A percentile compares a stretch with the other conserved stretches of the same genome.
Conservation (phyloP, 2,888 invertebrate genomes). For the Ferdinandea cuprea region DNA sequence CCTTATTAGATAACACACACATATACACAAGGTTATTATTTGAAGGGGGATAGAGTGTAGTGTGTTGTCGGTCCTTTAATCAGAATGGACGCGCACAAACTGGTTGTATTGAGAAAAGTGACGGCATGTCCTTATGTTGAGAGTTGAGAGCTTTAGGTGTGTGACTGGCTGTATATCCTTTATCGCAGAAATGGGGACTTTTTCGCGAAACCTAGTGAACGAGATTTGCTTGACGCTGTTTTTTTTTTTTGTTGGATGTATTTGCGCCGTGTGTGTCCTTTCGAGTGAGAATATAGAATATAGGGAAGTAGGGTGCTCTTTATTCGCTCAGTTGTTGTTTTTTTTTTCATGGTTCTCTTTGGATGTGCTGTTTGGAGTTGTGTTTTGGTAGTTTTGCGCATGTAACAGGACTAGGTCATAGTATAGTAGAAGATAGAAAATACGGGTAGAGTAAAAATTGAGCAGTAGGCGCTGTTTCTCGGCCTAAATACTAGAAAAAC, state of each 20-base stretch:
- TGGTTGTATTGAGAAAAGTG: conserved; percentile 73
- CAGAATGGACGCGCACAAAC: conserved; percentile 78
- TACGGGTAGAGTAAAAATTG: conserved; percentile 53
- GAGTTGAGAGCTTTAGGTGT: conserved; percentile 42
- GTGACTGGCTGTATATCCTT: conserved; percentile 1
- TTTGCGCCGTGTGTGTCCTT: conserved; percentile 41
- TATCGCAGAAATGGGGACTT: conserved; percentile 24
- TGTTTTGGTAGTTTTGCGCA: conserved; percentile 67
- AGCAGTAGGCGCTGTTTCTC: conserved; percentile 57
- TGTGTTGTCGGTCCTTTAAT: conserved; percentile 76
- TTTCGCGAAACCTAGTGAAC: conserved; percentile 65
- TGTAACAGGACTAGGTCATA: conserved; percentile 70
- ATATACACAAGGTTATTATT: conserved; percentile 48
- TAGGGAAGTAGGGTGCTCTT: conserved; percentile 42
- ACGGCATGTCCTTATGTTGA: conserved; percentile 70
- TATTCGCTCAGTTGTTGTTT: conserved; percentile 37
- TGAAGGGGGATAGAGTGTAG: conserved; percentile 31
- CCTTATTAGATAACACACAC: conserved; percentile 73
- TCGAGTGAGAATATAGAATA: conserved; percentile 37
- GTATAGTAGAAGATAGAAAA: conserved; percentile 47
- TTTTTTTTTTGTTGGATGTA: conserved; percentile 10
- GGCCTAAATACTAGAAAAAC: conserved; percentile 38
- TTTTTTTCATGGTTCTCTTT: conserved; percentile 38
- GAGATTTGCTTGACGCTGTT: conserved; percentile 23
- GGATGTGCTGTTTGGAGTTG: background rate